Conservation (phyloP, 2,113 vertebrate genomes). For the Passer domesticus region DNA sequence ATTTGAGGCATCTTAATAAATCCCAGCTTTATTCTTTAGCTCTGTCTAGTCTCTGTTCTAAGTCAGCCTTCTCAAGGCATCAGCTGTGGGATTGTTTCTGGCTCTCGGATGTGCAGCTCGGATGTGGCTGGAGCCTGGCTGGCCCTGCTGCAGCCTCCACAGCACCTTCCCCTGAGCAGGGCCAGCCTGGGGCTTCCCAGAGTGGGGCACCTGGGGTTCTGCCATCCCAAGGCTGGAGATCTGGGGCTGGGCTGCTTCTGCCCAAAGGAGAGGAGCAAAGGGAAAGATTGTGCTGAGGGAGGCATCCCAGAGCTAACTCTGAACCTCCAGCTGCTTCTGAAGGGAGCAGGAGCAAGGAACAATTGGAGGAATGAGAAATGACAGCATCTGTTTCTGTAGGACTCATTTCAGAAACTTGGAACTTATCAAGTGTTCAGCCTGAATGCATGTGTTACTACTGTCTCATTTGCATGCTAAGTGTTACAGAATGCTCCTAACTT, state of each 20-base stretch:
- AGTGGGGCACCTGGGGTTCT: background rate
- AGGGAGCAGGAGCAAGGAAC: background rate
- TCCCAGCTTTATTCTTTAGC: background rate
- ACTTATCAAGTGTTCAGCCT: background rate
- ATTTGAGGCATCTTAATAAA: background rate
- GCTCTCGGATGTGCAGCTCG: background rate
- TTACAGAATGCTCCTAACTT: background rate
- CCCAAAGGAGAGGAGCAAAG: background rate
- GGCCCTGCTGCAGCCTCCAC: background rate
- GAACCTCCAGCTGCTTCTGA: background rate
- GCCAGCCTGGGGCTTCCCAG: background rate
- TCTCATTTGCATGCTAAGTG: background rate
- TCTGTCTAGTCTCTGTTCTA: background rate
- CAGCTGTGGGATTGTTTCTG: background rate
- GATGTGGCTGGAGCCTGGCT: background rate
- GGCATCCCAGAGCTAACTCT: background rate
- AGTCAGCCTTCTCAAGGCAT: background rate
- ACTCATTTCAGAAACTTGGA: background rate
- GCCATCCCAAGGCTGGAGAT: rapidly evolving
- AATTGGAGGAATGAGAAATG: background rate
- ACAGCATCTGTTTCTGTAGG: background rate
- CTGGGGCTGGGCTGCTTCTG: background rate
- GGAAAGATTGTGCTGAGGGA: background rate
- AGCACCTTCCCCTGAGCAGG: background rate
- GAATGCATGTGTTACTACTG: background rate